These are phyloP conservation scores for Sclerurus mexicanus DNA, from an alignment of 2,113 vertebrate species.

Conservation along the genomic window DNA sequence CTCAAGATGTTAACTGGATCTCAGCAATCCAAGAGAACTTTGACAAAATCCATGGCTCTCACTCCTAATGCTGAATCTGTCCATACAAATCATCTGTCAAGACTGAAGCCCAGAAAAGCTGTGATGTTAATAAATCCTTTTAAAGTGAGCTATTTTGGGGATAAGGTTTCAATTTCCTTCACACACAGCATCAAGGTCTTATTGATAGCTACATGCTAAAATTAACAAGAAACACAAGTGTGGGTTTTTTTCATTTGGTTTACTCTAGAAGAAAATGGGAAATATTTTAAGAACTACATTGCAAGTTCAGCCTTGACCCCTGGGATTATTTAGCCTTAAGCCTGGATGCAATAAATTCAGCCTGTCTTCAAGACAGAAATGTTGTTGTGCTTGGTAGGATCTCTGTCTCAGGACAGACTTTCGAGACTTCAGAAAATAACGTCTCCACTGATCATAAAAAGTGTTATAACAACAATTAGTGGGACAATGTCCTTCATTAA, in stretches of 20 bases:
- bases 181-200: background rate
- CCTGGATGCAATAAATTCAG: slow-evolving; percentile 4
- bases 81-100: background rate
- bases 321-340: slow-evolving; percentile 22
- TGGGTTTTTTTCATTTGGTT: background rate
- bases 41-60: background rate
- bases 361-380: background rate
- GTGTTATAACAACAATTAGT: background rate
- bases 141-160: background rate
- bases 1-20: background rate
- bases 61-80: background rate
- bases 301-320: background rate
- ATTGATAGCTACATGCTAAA: background rate
- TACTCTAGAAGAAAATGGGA: background rate
- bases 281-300: slow-evolving; percentile 5
- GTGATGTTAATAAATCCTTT: background rate
- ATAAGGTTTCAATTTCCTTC: background rate
- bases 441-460: background rate
- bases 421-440: background rate
- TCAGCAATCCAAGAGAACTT: background rate
- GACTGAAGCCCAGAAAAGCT: background rate
- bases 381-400: background rate
- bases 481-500: background rate
- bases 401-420: background rate
- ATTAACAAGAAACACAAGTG: background rate